Percentiles rank a stretch among this genome's conserved stretches.
These are phyloP conservation scores for Sapajus apella DNA, from an alignment of 2,113 vertebrate species.

Conservation along the genomic window DNA sequence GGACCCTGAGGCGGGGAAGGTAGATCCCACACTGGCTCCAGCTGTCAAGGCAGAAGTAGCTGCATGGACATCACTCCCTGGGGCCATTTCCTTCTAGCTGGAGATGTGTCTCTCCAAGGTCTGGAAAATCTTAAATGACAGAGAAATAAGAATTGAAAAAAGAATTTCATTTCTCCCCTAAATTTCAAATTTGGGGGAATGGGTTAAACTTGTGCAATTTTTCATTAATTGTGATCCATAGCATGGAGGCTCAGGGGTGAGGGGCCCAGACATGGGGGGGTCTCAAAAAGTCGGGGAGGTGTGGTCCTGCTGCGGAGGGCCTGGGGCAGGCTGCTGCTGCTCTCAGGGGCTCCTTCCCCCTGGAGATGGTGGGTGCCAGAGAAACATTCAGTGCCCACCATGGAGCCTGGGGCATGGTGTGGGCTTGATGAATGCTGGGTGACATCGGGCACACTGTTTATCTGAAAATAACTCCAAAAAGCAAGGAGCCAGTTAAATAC, in stretches of 20 bases:
- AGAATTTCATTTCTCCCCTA: not conserved
- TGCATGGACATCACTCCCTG: not conserved
- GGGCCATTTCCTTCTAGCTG: not conserved
- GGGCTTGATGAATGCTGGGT: not conserved
- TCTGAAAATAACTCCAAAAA: constrained; percentile 20
- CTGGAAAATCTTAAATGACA: not conserved
- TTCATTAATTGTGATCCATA: not conserved
- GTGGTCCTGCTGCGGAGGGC: not conserved
- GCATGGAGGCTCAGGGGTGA: not conserved
- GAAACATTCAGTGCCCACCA: not conserved
- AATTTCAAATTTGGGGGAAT: not conserved
- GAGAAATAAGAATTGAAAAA: not conserved
- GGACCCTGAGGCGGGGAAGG: no score
- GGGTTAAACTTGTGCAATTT: not conserved
- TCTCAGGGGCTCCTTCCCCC: no score
- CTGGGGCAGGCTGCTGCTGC: not conserved
- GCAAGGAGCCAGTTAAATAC: constrained; percentile 8
- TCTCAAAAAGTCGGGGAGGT: not conserved
- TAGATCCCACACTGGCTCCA: not conserved
- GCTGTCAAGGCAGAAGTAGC: not conserved
- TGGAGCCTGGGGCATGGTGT: not conserved
- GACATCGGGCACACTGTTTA: not conserved
- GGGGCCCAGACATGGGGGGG: no score
- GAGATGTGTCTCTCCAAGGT: not conserved
- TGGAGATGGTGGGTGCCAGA: fast-evolving